A percentile compares a stretch with the other conserved stretches of the same genome.
These are phyloP conservation scores for Epinephelus coioides DNA, from an alignment of 2,797 vertebrate species.

Conservation along the genomic window DNA sequence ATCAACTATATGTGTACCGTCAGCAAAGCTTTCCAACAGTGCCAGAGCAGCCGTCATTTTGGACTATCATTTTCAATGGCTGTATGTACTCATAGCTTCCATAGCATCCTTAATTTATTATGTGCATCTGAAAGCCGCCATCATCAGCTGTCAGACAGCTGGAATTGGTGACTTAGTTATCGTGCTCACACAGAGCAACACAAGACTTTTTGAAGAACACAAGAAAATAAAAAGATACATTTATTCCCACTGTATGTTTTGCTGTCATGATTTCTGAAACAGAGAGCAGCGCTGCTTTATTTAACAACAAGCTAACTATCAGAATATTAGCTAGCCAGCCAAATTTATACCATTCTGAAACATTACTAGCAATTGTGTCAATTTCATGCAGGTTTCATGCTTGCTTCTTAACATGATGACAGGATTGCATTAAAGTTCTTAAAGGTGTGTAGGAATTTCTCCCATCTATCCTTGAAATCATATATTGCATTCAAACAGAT, in stretches of 20 bases:
- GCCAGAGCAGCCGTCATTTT: neutral
- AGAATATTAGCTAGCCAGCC: neutral
- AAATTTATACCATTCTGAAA: neutral
- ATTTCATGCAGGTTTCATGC: neutral
- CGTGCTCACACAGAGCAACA: neutral
- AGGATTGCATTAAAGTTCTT: too few relatives aligned
- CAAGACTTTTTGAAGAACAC: neutral
- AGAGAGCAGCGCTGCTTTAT: neutral
- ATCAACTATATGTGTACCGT: neutral
- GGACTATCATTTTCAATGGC: neutral
- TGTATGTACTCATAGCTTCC: neutral
- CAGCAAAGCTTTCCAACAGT: constrained; percentile 3
- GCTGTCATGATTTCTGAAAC: neutral
- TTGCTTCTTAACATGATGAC: too few relatives aligned
- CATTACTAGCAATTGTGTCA: too few relatives aligned
- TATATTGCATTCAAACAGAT: too few relatives aligned
- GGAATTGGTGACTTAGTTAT: neutral
- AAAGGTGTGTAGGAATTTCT: too few relatives aligned
- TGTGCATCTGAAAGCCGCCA: neutral
- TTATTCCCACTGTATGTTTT: neutral
- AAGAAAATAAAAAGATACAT: neutral
- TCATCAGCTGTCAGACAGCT: neutral
- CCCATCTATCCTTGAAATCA: too few relatives aligned
- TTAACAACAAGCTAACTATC: neutral
- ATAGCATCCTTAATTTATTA: neutral